phyloP scores from a whole-genome alignment of 2,113 vertebrate species.

The Odontesthes bonariensis region DNA sequence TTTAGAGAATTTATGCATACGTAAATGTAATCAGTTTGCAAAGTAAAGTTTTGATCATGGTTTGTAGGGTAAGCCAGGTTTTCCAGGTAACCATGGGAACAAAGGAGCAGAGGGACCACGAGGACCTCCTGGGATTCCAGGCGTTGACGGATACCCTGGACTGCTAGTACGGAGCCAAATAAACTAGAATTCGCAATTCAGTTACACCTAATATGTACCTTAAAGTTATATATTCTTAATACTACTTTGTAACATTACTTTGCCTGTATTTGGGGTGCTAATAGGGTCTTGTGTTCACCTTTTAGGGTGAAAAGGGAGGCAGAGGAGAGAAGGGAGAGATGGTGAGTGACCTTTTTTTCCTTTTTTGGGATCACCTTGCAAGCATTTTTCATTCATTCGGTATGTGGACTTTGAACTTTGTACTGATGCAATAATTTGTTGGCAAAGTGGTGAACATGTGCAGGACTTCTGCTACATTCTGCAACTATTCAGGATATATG shows the following conservation, averaged over 20 bases:
- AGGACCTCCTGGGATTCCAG: conserved; percentile 85
- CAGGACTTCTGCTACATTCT: background rate
- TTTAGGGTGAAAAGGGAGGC: conserved; percentile 90
- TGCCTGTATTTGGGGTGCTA: background rate
- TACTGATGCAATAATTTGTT: no score
- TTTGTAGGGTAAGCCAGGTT: conserved; percentile 76
- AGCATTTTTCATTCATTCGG: background rate
- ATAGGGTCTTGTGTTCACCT: conserved; percentile 17
- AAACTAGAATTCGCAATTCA: background rate
- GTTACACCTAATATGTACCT: no score
- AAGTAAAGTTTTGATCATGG: background rate
- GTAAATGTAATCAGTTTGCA: background rate
- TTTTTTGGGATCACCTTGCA: background rate
- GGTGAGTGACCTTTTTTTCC: conserved; percentile 76
- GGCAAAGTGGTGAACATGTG: no score
- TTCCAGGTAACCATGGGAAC: conserved; percentile 73
- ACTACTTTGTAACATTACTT: background rate
- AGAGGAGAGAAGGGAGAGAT: conserved; percentile 84
- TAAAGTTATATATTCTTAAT: background rate
- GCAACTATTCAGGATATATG: no score
- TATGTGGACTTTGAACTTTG: background rate
- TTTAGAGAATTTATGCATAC: background rate
- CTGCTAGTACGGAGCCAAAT: conserved; percentile 71
- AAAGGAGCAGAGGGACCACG: conserved; percentile 80
- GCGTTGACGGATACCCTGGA: conserved; percentile 86